Evolutionary conservation across 2,113 vertebrate species (phyloP).

Genomic region (Monarcha castaneiventris): DNA sequence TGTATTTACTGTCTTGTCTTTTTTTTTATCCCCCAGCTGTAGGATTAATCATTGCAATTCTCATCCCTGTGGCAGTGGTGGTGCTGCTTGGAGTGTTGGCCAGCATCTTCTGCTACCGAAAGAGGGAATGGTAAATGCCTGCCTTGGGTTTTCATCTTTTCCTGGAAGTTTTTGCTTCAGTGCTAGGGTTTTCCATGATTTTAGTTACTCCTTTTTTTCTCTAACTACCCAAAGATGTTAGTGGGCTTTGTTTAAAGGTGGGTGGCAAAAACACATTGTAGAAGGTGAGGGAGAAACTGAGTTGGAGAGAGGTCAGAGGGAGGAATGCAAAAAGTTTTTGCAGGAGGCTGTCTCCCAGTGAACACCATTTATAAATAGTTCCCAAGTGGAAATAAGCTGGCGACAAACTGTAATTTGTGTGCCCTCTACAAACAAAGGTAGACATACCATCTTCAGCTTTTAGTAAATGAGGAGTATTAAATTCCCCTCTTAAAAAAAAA

Average conservation of each 20-base stretch:
- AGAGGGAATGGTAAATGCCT: conserved; percentile 79
- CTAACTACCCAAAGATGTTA: background rate
- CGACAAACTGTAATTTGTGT: background rate
- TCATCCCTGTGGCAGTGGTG: conserved; percentile 76
- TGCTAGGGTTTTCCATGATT: background rate
- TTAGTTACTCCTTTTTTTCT: background rate
- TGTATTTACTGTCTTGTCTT: background rate
- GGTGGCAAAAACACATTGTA: background rate
- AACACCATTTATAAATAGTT: background rate
- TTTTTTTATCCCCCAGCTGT: conserved; percentile 57
- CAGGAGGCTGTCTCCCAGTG: background rate
- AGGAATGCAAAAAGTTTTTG: background rate
- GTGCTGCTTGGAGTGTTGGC: conserved; percentile 71
- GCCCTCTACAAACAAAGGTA: background rate
- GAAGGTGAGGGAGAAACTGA: background rate
- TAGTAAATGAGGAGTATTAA: background rate
- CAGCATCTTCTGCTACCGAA: conserved; percentile 77
- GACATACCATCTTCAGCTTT: background rate
- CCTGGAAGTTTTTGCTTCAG: background rate
- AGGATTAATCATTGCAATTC: conserved; percentile 79
- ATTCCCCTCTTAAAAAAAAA: background rate
- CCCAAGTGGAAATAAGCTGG: background rate
- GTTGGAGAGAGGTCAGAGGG: background rate
- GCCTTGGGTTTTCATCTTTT: background rate
- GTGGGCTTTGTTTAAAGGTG: background rate